Conservation (phyloP, 2,797 vertebrate genomes). For the Scolopax bukidnonensis region DNA sequence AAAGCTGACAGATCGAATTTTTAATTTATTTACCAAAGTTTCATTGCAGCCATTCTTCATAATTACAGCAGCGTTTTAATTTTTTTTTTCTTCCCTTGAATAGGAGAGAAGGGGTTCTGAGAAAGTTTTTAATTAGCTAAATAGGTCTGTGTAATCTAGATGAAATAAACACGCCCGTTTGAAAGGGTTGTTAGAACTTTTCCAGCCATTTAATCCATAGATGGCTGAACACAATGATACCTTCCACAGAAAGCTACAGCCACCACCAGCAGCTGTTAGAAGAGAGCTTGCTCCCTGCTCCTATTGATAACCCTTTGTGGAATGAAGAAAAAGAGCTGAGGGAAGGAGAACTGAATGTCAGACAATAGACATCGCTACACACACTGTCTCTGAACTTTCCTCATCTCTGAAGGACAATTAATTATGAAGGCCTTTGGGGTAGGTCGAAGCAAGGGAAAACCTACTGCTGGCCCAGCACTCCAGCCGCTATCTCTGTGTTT, state of each 20-base stretch:
- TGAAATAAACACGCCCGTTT: slow-evolving; percentile 72
- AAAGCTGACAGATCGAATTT: slow-evolving; percentile 36
- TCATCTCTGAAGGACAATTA: slow-evolving; percentile 86
- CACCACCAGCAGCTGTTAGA: slow-evolving; percentile 76
- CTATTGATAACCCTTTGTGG: slow-evolving; percentile 83
- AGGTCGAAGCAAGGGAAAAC: slow-evolving; percentile 83
- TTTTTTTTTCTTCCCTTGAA: slow-evolving; percentile 43
- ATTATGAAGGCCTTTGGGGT: slow-evolving; percentile 88
- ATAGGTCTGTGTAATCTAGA: slow-evolving; percentile 70
- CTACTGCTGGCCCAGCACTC: slow-evolving; percentile 72
- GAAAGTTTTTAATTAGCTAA: slow-evolving; percentile 69
- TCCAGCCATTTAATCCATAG: slow-evolving; percentile 72
- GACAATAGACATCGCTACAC: slow-evolving; percentile 80
- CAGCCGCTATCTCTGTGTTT: slow-evolving; percentile 73
- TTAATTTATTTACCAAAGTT: slow-evolving; percentile 59
- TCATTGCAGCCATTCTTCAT: slow-evolving; percentile 41
- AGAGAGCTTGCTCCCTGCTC: slow-evolving; percentile 73
- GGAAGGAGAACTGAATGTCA: slow-evolving; percentile 79
- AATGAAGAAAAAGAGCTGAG: slow-evolving; percentile 77
- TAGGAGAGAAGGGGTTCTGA: slow-evolving; percentile 54
- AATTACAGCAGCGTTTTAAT: slow-evolving; percentile 27
- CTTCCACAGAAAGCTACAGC: slow-evolving; percentile 68
- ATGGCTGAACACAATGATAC: slow-evolving; percentile 73
- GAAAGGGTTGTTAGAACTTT: slow-evolving; percentile 77
- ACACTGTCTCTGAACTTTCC: slow-evolving; percentile 83